Base-by-base conservation (phyloP, 2,888 invertebrate species). In the Tyria jacobaeae region DNA sequence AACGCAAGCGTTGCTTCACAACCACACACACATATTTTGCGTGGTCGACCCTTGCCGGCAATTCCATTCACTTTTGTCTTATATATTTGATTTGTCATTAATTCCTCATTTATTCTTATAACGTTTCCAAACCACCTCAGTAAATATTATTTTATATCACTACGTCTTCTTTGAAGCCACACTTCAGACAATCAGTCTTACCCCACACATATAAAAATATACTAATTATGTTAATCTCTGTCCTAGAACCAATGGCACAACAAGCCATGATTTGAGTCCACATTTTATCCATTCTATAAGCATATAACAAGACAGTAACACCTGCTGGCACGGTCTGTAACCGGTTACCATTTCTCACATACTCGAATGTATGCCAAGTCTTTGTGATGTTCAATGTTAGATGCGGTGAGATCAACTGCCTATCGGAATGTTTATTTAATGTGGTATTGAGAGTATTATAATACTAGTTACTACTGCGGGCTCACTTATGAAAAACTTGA, bases 401-500 rank as follows among this genome's bases (percentile, higher is more conserved):
- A 44, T 44, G 44, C 44, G 44, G 12, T 44, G 44, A 44, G 44
- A 44, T 21, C 44, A 44, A 44, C n/a, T n/a, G n/a, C n/a, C n/a
- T n/a, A n/a, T n/a, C n/a, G n/a, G n/a, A n/a, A n/a, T n/a, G 21
- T 41, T 17, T 17, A 41, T 41, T 41, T 41, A 41, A 41, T 41
- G 17, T 17, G 41, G 41, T 21, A 44, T 44, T 44, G 17, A 12
- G 44, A 4, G 17, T 21, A 44, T 44, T 2, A 44, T 21, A 12
- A 44, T 12, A 17, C 12, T 21, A 44, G 44, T 44, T 17, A 44
- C 12, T 21, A 4, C 21, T 21, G 12, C 12, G 21, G 17, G 44
- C 21, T 44, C 21, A 10, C 41, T 21, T 21, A 9, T 44, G 9
- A 7, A 9, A 17, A 9, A 17, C 9, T 41, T n/a, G n/a, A n/a